Conservation (phyloP, 1,140 invertebrate genomes). For the Caerostris darwini region DNA sequence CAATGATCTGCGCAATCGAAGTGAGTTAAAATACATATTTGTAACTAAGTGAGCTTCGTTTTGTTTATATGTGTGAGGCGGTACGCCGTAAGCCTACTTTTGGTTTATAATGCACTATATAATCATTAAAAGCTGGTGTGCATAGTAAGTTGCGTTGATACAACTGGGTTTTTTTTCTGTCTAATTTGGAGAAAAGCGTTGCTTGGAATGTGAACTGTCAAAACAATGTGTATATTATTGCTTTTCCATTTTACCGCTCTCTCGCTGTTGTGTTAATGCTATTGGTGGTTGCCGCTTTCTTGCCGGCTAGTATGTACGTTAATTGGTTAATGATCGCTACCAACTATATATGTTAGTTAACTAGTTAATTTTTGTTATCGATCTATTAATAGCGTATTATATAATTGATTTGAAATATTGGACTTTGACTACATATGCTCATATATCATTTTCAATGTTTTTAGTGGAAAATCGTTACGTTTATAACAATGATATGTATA, state of each 20-base stretch:
- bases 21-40: not conserved
- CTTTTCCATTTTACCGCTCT: not conserved
- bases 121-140: not conserved
- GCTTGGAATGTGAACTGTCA: not conserved
- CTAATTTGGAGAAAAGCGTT: not conserved
- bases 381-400: too few species aligned
- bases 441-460: too few species aligned
- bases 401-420: too few species aligned
- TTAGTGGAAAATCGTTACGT: too few species aligned
- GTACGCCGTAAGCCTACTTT: conserved; percentile 41
- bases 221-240: not conserved
- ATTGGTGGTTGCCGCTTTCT: conserved; percentile 14
- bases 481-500: too few species aligned
- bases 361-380: too few species aligned
- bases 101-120: not conserved
- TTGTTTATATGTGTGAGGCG: not conserved
- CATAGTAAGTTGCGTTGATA: not conserved
- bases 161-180: too few species aligned
- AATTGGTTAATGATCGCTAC: not conserved
- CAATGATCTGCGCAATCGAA: too few species aligned
- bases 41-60: not conserved
- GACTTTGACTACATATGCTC: too few species aligned
- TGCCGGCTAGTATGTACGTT: not conserved
- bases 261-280: not conserved
- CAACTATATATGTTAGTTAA: too few species aligned